phyloP scores from a whole-genome alignment of 1,140 invertebrate genomes.

The Drosophila chauvacae region DNA sequence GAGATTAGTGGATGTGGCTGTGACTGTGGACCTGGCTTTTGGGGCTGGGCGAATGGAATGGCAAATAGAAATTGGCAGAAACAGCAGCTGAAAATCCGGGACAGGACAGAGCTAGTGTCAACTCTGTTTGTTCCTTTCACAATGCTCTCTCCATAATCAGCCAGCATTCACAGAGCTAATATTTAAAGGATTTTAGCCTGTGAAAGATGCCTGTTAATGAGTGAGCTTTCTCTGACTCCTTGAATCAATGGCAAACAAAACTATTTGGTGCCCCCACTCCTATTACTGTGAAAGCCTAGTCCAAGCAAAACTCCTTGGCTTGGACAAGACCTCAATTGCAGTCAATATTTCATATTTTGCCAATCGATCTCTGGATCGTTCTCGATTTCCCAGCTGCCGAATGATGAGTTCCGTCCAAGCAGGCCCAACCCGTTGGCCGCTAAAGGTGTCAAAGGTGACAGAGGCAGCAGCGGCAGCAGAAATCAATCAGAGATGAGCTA shows the following conservation, averaged over 20 bases:
- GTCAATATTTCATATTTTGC: constrained; percentile 28
- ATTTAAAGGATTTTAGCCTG: not conserved
- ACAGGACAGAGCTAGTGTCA: constrained; percentile 29
- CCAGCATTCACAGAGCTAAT: constrained; percentile 10
- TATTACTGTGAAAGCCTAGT: constrained; percentile 6
- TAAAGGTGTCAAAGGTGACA: constrained; percentile 77
- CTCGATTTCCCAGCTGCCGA: constrained; percentile 35
- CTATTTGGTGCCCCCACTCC: not conserved
- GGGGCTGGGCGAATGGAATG: constrained; percentile 44
- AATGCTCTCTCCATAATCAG: constrained; percentile 15
- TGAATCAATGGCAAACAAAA: not conserved
- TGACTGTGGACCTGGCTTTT: constrained; percentile 32
- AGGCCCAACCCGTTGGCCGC: constrained; percentile 54
- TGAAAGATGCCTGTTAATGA: not conserved
- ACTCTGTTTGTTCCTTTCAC: constrained; percentile 9
- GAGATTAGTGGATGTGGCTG: constrained; percentile 51
- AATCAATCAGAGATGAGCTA: constrained; percentile 75
- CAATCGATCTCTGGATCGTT: constrained; percentile 1
- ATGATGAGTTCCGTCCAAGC: constrained; percentile 50
- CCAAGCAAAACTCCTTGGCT: not conserved
- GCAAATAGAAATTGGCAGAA: constrained; percentile 34
- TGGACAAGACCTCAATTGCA: not conserved
- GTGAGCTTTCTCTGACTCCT: constrained; percentile 1
- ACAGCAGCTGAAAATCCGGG: constrained; percentile 18
- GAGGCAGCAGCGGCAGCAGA: constrained; percentile 58